Base-by-base conservation (phyloP, 35 echinoderm and acorn worm genomes). In the Hemicentrotus pulcherrimus region DNA sequence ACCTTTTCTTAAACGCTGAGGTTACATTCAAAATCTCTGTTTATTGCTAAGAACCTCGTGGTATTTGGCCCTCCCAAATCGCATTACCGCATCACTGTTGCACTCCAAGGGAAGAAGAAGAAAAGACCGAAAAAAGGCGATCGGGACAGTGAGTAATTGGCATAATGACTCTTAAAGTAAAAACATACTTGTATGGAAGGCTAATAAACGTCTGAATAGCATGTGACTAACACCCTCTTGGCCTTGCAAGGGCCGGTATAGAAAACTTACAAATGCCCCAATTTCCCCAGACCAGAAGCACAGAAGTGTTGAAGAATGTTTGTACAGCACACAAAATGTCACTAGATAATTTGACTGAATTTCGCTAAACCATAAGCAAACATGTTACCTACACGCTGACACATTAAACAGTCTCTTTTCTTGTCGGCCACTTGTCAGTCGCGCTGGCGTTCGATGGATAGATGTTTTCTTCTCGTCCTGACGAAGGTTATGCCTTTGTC, bases 401-500 rank as follows among this genome's bases (percentile, higher is more conserved):
- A 78, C 22, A 78, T 78, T 78, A 78, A 78, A 78, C 22, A 78
- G 5, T n/a, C 24, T 28, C 28, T 78, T 78, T 78, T 28, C 65
- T 78, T 78, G 22, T 78, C 22, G 7, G 65, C 28, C 65, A 78
- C 65, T 78, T 78, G 65, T 78, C 65, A 78, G 65, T 78, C 65
- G 65, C 22, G 4, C 65, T 78, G 19, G 65, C 28, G 19, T 78
- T 28, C 28, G 24, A 4, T 78, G 19, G 18, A n/a, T 78, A 22
- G 65, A 78, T 78, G 65, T 78, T 78, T 47, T 89, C 33, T 90
- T 90, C 46, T 47, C 32, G 88, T 45, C 12, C 88, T 32, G 32
- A 32, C 33, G 88, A 90, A 90, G 88, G 88, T 90, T 90, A 90
- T 45, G 88, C 88, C 5, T 45, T 90, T 90, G 46, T 90, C 32